Evolutionary conservation across 2,797 vertebrate genomes (phyloP).

Genomic region (Poecilia wingei): DNA sequence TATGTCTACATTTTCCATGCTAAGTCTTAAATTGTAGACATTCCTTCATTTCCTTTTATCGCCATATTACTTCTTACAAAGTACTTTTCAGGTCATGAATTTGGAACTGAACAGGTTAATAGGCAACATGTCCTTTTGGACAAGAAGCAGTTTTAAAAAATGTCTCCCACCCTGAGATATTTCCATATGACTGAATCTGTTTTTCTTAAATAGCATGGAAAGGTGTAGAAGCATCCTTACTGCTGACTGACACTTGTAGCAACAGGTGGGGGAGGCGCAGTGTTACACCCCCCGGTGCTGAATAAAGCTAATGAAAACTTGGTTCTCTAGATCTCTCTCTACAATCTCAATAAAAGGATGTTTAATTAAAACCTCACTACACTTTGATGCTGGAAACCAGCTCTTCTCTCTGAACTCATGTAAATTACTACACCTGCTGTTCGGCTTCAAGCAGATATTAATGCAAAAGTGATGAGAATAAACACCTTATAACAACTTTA

Average conservation of each 20-base stretch:
- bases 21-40: background rate
- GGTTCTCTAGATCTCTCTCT: background rate
- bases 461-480: background rate
- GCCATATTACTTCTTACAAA: background rate
- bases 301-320: background rate
- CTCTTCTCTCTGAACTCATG: slow-evolving; percentile 2
- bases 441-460: background rate
- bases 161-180: background rate
- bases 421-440: background rate
- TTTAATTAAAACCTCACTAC: background rate
- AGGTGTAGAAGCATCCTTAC: background rate
- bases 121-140: background rate
- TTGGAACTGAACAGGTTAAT: background rate
- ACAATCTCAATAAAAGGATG: background rate
- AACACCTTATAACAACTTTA: slow-evolving; percentile 11
- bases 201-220: background rate
- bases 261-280: background rate
- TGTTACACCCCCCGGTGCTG: background rate
- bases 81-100: background rate
- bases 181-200: background rate
- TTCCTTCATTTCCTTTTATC: background rate
- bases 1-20: background rate
- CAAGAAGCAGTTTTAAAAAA: background rate
- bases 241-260: background rate
- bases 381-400: background rate